These are phyloP conservation scores for Patella pellucida DNA, from an alignment of 2,888 invertebrate species.

Conservation along the genomic window DNA sequence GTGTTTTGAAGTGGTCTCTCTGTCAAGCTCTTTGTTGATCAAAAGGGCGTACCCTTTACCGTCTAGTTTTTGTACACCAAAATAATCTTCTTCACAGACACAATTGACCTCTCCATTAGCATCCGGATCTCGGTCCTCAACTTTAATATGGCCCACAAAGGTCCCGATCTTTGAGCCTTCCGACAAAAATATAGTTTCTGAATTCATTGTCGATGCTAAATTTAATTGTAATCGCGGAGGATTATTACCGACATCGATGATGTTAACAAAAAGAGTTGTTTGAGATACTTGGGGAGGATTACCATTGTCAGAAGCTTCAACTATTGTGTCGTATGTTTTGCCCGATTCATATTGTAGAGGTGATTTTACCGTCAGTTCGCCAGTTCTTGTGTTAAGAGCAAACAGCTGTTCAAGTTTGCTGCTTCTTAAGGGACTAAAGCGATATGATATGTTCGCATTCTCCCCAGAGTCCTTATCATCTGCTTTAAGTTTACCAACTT, in stretches of 20 bases:
- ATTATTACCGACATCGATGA: slow-evolving; percentile 2
- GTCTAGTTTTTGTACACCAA: slow-evolving; percentile 50
- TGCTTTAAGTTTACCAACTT: neutral
- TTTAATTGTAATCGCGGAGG: slow-evolving; percentile 13
- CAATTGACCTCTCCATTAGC: slow-evolving; percentile 10
- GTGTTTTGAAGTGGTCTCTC: slow-evolving; percentile 14
- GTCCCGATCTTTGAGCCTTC: slow-evolving; percentile 10
- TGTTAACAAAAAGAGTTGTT: slow-evolving; percentile 6
- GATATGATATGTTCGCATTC: slow-evolving; percentile 3
- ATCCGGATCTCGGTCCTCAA: slow-evolving; percentile 4
- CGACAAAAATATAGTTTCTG: slow-evolving; percentile 23
- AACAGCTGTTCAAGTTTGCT: slow-evolving; percentile 1
- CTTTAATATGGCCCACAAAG: slow-evolving; percentile 5
- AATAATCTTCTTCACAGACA: slow-evolving; percentile 35
- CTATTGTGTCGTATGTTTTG: slow-evolving; percentile 6
- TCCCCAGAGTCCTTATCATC: slow-evolving; percentile 1
- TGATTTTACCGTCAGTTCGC: slow-evolving; percentile 1
- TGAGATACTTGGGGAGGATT: slow-evolving; percentile 1
- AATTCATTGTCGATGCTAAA: slow-evolving; percentile 17
- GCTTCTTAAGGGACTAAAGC: slow-evolving; percentile 5
- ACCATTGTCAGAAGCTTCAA: slow-evolving; percentile 5
- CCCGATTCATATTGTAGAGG: slow-evolving; percentile 3
- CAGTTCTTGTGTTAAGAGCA: neutral
- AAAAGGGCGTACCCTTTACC: slow-evolving; percentile 53
- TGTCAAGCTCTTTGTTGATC: slow-evolving; percentile 28